These are phyloP conservation scores for Trachops cirrhosus DNA, from an alignment of 2,797 vertebrate genomes.

Conservation along the genomic window DNA sequence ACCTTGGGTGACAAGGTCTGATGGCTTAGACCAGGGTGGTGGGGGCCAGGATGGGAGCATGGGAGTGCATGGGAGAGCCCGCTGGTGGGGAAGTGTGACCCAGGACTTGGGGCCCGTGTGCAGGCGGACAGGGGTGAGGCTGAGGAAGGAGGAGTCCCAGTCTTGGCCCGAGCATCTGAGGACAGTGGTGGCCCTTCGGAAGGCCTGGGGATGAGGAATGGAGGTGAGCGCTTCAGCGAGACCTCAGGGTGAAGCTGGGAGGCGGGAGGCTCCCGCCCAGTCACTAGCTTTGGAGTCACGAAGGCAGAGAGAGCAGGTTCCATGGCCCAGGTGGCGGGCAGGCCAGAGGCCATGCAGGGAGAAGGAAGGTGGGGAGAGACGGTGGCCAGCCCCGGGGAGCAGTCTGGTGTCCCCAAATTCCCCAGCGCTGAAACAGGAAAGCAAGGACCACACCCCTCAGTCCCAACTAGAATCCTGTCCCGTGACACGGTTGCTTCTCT, in stretches of 20 bases:
- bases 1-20: neutral
- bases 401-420: neutral
- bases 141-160: accelerated
- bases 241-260: neutral
- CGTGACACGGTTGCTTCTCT: accelerated
- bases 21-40: neutral
- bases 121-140: neutral
- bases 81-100: accelerated
- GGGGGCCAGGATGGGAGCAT: neutral
- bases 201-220: neutral
- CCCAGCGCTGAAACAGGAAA: accelerated
- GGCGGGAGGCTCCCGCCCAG: neutral
- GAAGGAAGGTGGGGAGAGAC: accelerated
- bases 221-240: accelerated
- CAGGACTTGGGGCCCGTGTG: accelerated
- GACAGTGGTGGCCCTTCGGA: neutral
- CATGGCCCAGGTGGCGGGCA: accelerated
- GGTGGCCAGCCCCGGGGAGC: accelerated
- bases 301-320: neutral
- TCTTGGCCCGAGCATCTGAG: accelerated
- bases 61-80: accelerated
- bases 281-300: neutral
- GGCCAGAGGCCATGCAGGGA: neutral
- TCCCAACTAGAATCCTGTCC: accelerated
- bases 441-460: accelerated